These are phyloP conservation scores for Clostera curtula DNA, from an alignment of 2,888 invertebrate species.

Conservation along the genomic window DNA sequence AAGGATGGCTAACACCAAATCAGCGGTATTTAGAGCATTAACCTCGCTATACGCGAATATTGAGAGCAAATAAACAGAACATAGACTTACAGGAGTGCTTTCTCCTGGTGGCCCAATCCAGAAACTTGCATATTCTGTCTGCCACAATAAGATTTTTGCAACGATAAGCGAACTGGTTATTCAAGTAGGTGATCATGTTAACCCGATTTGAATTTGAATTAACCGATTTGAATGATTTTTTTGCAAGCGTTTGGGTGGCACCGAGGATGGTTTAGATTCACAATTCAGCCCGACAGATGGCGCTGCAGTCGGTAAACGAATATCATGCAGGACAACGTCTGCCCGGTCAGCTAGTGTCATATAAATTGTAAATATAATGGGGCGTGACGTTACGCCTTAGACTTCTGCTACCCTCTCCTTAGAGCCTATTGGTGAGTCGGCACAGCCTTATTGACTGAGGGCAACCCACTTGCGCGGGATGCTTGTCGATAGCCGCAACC, in stretches of 20 bases:
- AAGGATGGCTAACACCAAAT: constrained; percentile 55
- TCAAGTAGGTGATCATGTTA: constrained; percentile 28
- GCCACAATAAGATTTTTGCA: constrained; percentile 27
- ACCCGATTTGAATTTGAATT: constrained; percentile 37
- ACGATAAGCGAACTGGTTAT: constrained; percentile 27
- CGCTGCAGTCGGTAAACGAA: too few species aligned
- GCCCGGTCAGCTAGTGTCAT: too few species aligned
- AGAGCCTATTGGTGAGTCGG: too few species aligned
- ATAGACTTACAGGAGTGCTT: constrained; percentile 33
- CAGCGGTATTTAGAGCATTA: constrained; percentile 23
- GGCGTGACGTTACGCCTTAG: too few species aligned
- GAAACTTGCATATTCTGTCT: constrained; percentile 33
- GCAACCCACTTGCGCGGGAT: too few species aligned
- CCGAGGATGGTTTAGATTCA: too few species aligned
- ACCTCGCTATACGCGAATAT: constrained; percentile 13
- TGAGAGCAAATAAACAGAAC: constrained; percentile 16
- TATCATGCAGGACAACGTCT: too few species aligned
- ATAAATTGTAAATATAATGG: too few species aligned
- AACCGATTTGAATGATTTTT: constrained; percentile 31
- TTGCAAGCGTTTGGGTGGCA: constrained; percentile 39
- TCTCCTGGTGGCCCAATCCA: constrained; percentile 32
- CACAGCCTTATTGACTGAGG: too few species aligned
- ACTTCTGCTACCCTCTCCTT: too few species aligned
- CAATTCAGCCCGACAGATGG: too few species aligned
- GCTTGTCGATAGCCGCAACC: too few species aligned